Conservation (phyloP, 2,888 invertebrate genomes). For the Microdon myrmicae region DNA sequence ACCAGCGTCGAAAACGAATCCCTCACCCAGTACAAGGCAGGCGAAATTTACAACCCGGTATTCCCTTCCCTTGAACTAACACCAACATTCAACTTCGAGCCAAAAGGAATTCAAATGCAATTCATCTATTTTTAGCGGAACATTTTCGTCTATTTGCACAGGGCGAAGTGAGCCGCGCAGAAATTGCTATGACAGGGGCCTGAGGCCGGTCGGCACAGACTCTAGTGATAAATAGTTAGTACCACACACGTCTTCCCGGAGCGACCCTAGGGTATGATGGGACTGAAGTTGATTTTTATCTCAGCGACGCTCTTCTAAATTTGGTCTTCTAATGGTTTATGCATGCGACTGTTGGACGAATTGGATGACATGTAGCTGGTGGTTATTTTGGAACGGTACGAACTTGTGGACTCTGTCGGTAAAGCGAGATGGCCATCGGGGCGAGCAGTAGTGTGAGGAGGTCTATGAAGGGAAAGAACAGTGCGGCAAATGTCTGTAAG, state of each 20-base stretch:
- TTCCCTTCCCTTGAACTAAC: constrained; percentile 45
- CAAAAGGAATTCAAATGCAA: constrained; percentile 27
- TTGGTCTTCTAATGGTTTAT: constrained; percentile 28
- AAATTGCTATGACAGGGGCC: constrained; percentile 27
- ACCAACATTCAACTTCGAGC: constrained; percentile 37
- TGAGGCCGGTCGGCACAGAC: background rate
- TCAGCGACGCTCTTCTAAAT: constrained; percentile 28
- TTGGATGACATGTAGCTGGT: constrained; percentile 12
- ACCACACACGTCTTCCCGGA: constrained; percentile 44
- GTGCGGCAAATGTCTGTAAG: no score
- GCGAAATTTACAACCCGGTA: constrained; percentile 23
- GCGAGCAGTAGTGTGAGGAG: no score
- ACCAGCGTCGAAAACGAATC: constrained; percentile 3
- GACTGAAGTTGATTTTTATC: no score
- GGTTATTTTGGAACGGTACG: constrained; percentile 9
- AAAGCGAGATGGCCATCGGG: no score
- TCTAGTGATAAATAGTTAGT: constrained; percentile 5
- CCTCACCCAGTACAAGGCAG: constrained; percentile 7
- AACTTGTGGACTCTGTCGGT: no score
- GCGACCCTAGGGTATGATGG: no score
- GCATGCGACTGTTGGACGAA: background rate
- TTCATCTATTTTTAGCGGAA: constrained; percentile 42
- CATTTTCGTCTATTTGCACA: constrained; percentile 15
- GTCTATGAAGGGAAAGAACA: no score
- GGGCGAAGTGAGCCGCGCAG: constrained; percentile 29